Base-by-base conservation (phyloP, 2,797 vertebrate genomes). In the Micromesistius poutassou region DNA sequence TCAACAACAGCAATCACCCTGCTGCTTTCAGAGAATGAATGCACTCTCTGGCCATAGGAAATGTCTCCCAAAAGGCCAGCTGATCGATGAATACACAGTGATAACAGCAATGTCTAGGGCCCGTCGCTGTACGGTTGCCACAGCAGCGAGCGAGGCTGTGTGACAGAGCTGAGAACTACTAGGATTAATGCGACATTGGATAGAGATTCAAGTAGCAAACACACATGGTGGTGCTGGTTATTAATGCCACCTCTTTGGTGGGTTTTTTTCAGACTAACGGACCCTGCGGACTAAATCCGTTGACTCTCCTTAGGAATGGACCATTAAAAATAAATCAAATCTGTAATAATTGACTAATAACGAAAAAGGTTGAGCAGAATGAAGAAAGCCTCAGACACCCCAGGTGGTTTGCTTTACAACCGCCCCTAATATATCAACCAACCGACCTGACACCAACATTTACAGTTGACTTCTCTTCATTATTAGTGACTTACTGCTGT, bases 391-490 rank as follows among this genome's bases (percentile, higher is more conserved):
- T 62, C 55, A 85, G 30, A 75, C 68, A 76, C 74, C 81, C 72
- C 71, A 10, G 79, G 68, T 83, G 30, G 74, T 88, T 86, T n/a
- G 55, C 55, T 50, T 50, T 50, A 50, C 46, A 16, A 50, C 19
- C 46, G 16, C 16, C 72, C 40, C 72, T 50, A 85, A 86, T 42
- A 79, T 81, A 85, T 76, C 25, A 22, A 25, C 19, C 5, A 25
- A 62, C 22, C 55, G n/a, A 25, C 55, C 22, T 19, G 22, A 40
- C 73, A 80, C 31, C 72, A 40, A 80, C 74, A 77, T 62, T 77
- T 55, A 74, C 36, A 38, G 38, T 42, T n/a, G n/a, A n/a, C n/a
- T n/a, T n/a, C n/a, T 28, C 30, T 70, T 78, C 78, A 82, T 82
- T 66, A 73, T 33, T 46, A 81, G 4, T 19, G 40, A 84, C 73